Base-by-base conservation (phyloP, 1,140 invertebrate species). In the Drosophila santomea region DNA sequence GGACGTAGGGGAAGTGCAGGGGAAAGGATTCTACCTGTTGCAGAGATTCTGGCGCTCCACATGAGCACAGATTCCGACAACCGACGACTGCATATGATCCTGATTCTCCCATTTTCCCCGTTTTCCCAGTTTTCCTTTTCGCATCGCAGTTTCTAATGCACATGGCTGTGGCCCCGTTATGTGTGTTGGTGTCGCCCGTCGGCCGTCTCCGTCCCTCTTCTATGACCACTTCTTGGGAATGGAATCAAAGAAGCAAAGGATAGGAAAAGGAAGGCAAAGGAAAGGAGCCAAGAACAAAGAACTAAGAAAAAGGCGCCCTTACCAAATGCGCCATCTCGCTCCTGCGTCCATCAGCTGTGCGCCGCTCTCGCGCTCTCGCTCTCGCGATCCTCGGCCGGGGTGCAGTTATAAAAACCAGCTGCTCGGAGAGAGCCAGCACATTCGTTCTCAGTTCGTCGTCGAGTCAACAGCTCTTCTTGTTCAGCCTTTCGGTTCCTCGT, bases 11-110 rank as follows among this genome's bases (percentile, higher is more conserved):
- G 76, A 77, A 86, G 71, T 64, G 45, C 11, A 71, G 47, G 45
- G 69, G 63, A 73, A 55, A 69, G 52, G 51, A 51, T 25, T 55
- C 81, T 85, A 85, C 81, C 81, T 85, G 81, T 85, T 85, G 81
- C 81, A 44, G 38, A 44, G 60, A 55, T 8, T 32, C 8, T 32
- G 3, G 5, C 50, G 50, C 61, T 67, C 61, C 64, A 61, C 41
- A 55, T 1, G 38, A 57, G 48, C 71, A 73, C 45, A 55, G 43
- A 38, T 74, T 62, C 14, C 45, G 5, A 14, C 20, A 39, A 39
- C 43, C 1, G 43, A 47, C 1, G 43, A 47, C 1, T 32, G 25
- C 71, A n/a, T 44, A 72, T 45, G 38, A 50, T 39, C 11, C 15
- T 7, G 55, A 28, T 59, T 69, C 56, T 55, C 35, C 51, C 17